These are phyloP conservation scores for Chlorodrepanis virens DNA, from an alignment of 2,113 vertebrate genomes.

Conservation along the genomic window DNA sequence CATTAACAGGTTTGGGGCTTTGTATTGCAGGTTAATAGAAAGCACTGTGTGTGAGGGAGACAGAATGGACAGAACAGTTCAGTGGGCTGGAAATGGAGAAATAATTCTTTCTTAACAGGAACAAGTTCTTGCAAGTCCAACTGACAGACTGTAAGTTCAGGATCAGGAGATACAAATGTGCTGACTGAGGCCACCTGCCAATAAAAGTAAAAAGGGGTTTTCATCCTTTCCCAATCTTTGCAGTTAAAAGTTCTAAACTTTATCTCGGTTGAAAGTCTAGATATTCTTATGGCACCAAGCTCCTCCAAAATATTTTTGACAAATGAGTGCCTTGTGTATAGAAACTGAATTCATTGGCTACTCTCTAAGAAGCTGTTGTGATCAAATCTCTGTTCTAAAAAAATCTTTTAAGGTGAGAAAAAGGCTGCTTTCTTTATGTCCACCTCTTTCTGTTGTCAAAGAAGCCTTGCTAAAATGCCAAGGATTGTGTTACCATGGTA, in stretches of 20 bases:
- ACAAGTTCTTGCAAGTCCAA: neutral
- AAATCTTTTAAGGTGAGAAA: neutral
- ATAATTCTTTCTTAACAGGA: neutral
- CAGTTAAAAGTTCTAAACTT: neutral
- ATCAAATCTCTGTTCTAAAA: neutral
- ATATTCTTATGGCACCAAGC: neutral
- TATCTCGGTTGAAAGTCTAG: neutral
- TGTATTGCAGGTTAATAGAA: fast-evolving
- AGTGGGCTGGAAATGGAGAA: neutral
- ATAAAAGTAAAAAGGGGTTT: neutral
- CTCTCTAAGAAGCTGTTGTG: neutral
- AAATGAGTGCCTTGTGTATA: neutral
- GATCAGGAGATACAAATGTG: neutral
- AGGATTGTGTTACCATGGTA: neutral
- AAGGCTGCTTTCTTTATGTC: neutral
- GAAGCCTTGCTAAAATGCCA: neutral
- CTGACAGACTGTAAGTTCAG: neutral
- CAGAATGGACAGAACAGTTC: neutral
- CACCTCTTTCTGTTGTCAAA: neutral
- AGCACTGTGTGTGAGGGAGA: neutral
- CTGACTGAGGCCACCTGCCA: neutral
- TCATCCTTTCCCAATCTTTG: neutral
- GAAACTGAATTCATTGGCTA: neutral
- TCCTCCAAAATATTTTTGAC: neutral
- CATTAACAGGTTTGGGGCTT: neutral